Evolutionary conservation across 2,797 vertebrate species (phyloP), one percentile per base, ranked within the genome.

Genomic region (Brotula barbata): DNA sequence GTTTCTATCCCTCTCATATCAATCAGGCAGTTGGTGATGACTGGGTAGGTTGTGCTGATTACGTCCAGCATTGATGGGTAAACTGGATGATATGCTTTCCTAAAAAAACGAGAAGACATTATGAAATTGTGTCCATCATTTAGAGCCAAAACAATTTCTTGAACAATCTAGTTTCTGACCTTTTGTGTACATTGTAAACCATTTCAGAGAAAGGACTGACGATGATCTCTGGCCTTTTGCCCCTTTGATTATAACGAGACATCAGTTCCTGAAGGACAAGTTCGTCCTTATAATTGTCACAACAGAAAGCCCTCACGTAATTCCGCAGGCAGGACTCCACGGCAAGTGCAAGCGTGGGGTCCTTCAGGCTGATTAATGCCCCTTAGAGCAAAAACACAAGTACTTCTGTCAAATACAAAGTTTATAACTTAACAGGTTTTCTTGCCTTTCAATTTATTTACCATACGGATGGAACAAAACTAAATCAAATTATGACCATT

Each of bases 261-360:
- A 90, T 89, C 44, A 90, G 64, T 19, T 80, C 75, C 76, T 90
- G 81, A 1, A 90, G 78, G 48, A 88, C 73, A 0, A 34, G 55
- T 64, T 91, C 90, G 3, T 91, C 90, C 44, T 54, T 86, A 76
- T 89, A 85, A 74, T 87, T 89, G 67, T 90, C 90, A 16, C 89
- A 91, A 73, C 90, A 90, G 74, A 90, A 91, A 3, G 84, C 83
- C 67, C 85, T 91, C 71, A 91, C 77, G 48, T 87, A 86, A 80
- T 81, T 69, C 25, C 81, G 51, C 60, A 90, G 69, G 11, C 89
- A 90, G 62, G 78, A 78, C 74, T 91, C 89, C 57, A 91, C 87
- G 1, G 85, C 88, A 2, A 88, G 68, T 1, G 83, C 79, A 56
- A 87, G 40, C 20, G 58, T 48, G 39, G 87, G 76, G 41, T 91